These are phyloP conservation scores for Lithobates pipiens DNA, from an alignment of 2,797 vertebrate genomes.

Conservation along the genomic window DNA sequence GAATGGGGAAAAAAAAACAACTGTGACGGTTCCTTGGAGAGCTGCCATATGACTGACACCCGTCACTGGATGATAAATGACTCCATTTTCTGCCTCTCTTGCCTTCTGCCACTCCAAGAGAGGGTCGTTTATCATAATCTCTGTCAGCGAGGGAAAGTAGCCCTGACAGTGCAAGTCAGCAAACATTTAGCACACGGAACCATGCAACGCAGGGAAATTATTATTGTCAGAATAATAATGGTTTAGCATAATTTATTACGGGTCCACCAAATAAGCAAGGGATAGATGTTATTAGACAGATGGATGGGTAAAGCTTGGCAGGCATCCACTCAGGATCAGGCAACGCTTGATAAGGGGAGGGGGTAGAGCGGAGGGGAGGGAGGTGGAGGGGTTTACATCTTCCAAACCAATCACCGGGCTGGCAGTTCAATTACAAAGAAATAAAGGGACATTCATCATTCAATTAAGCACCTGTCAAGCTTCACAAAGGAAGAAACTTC, in stretches of 20 bases:
- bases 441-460: conserved; percentile 99
- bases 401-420: conserved; percentile 99
- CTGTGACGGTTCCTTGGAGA: conserved; percentile 89
- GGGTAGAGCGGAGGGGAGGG: conserved; percentile 63
- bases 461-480: conserved; percentile 99
- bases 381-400: conserved; percentile 75
- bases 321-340: conserved; percentile 94
- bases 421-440: conserved; percentile 99
- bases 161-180: conserved; percentile 99
- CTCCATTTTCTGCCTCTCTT: conserved; percentile 99
- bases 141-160: conserved; percentile 98
- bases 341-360: conserved; percentile 89
- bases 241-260: conserved; percentile 99
- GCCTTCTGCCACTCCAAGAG: conserved; percentile 98
- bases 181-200: conserved; percentile 99
- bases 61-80: conserved; percentile 99
- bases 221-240: conserved; percentile 99
- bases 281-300: conserved; percentile 99
- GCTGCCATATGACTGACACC: conserved; percentile 97
- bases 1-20: conserved; percentile 63
- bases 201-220: conserved; percentile 99
- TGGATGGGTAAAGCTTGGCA: conserved; percentile 99
- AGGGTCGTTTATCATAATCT: conserved; percentile 99
- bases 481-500: conserved; percentile 99
- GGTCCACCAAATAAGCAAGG: conserved; percentile 99